A percentile compares a stretch with the other conserved stretches of the same genome.
These are phyloP conservation scores for Rhizomys pruinosus DNA, from an alignment of 2,113 vertebrate species.

Conservation along the genomic window DNA sequence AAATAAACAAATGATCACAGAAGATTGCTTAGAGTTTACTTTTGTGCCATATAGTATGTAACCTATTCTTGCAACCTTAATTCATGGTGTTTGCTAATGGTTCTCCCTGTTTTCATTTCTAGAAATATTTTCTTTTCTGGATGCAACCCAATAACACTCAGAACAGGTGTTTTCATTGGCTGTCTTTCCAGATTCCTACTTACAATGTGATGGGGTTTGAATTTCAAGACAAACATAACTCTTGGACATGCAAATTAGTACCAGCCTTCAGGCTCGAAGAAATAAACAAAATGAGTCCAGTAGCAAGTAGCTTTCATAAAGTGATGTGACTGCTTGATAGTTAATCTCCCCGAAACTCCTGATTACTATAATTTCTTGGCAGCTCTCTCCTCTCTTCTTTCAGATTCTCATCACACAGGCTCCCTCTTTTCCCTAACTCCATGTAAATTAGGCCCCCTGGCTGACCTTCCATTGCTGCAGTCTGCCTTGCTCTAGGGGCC, in stretches of 20 bases:
- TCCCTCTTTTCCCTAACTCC: background rate
- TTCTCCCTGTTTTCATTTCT: conserved; percentile 59
- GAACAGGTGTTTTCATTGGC: conserved; percentile 68
- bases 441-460: conserved; percentile 48
- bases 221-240: conserved; percentile 78
- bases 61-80: conserved; percentile 47
- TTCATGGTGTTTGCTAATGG: conserved; percentile 50
- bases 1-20: conserved; percentile 11
- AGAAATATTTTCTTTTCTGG: conserved; percentile 64
- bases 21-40: conserved; percentile 20
- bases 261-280: conserved; percentile 55
- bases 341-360: conserved; percentile 67
- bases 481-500: conserved; percentile 26
- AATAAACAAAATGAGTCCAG: conserved; percentile 71
- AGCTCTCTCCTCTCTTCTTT: conserved; percentile 42
- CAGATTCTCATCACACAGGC: conserved; percentile 44
- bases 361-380: conserved; percentile 73
- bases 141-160: conserved; percentile 65
- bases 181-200: conserved; percentile 71
- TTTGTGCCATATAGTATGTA: conserved; percentile 10
- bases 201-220: conserved; percentile 68
- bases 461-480: conserved; percentile 43
- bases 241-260: conserved; percentile 78
- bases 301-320: conserved; percentile 74
- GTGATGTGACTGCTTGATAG: conserved; percentile 74